Percentiles rank a stretch among this genome's conserved stretches.
These are phyloP conservation scores for Psilopogon haemacephalus DNA, from an alignment of 2,113 vertebrate genomes.

Conservation along the genomic window DNA sequence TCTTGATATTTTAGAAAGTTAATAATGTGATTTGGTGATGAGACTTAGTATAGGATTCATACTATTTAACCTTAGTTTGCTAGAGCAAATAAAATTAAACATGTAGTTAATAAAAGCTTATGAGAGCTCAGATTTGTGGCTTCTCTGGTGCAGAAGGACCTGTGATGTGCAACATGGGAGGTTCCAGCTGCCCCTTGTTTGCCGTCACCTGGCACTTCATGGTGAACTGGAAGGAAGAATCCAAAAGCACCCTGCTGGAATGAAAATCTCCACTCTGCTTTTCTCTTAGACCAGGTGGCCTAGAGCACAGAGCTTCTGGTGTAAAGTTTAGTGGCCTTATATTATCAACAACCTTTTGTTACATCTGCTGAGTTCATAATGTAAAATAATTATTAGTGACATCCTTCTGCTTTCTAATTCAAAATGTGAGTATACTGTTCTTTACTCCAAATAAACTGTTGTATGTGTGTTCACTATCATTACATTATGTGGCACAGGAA, in stretches of 20 bases:
- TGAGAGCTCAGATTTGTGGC: background rate
- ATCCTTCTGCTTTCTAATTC: background rate
- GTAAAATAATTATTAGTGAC: background rate
- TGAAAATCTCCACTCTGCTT: background rate
- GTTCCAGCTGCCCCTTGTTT: background rate
- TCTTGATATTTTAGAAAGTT: background rate
- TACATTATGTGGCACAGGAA: background rate
- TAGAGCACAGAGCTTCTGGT: background rate
- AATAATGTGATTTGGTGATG: background rate
- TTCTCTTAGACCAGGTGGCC: background rate
- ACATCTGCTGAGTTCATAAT: background rate
- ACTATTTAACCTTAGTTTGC: background rate
- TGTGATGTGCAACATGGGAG: background rate
- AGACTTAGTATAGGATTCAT: background rate
- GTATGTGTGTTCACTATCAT: background rate
- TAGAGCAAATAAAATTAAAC: background rate
- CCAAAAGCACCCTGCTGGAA: background rate
- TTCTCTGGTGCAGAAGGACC: background rate
- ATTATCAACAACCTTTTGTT: background rate
- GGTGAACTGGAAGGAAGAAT: background rate
- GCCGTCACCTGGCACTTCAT: background rate
- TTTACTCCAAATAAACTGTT: background rate
- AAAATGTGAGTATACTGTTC: background rate
- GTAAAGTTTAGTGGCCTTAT: background rate
- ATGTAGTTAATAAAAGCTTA: background rate